These are phyloP conservation scores for Spatula versicolor DNA, from an alignment of 2,797 vertebrate species.

Conservation along the genomic window DNA sequence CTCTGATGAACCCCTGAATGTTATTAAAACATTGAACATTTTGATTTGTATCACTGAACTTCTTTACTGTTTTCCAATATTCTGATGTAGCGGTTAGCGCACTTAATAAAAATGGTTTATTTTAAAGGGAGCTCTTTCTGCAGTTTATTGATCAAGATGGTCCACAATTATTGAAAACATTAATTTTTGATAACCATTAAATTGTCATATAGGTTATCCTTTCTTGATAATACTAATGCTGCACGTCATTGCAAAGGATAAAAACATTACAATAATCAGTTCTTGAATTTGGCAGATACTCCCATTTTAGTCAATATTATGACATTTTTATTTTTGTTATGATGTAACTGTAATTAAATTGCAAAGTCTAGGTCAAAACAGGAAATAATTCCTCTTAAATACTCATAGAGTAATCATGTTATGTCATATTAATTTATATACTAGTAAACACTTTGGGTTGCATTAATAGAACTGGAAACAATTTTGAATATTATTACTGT, in stretches of 20 bases:
- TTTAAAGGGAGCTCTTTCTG: background rate
- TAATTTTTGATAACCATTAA: background rate
- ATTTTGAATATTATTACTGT: background rate
- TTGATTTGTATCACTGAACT: background rate
- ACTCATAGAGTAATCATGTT: background rate
- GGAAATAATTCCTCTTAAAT: slow-evolving; percentile 9
- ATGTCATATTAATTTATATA: background rate
- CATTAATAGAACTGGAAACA: background rate
- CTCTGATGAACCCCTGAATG: background rate
- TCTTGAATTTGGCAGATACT: background rate
- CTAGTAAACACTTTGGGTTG: background rate
- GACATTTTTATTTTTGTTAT: slow-evolving; percentile 45
- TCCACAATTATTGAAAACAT: background rate
- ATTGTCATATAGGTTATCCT: background rate
- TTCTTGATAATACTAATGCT: background rate
- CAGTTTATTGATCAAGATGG: background rate
- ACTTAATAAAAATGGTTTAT: background rate
- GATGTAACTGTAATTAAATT: slow-evolving; percentile 32
- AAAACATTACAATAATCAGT: background rate
- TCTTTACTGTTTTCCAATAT: background rate
- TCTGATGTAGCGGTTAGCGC: background rate
- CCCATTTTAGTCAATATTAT: background rate
- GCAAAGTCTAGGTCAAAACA: slow-evolving; percentile 15
- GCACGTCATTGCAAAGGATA: background rate
- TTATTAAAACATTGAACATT: background rate